Base-by-base conservation (phyloP, 2,888 invertebrate species). In the Cosmia pyralina region DNA sequence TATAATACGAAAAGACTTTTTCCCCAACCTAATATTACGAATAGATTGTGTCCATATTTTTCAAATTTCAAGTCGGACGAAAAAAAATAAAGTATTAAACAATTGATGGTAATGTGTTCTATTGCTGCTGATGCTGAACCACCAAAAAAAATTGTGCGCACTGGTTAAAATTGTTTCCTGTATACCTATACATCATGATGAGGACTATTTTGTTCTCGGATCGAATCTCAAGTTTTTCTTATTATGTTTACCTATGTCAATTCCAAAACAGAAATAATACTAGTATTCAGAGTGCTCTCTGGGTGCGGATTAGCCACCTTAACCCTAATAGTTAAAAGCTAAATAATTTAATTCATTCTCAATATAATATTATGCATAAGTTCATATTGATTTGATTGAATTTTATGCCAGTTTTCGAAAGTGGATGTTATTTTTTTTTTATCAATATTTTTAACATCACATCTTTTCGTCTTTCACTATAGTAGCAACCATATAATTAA, bases 301-400 rank as follows among this genome's bases (percentile, higher is more conserved):
- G 2, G 28, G 17, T 59, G n/a, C 7, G 28, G 6, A 48, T 44
- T 41, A 50, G 73, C 73, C 28, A 50, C 50, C 15, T 58, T 58
- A 52, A 34, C 6, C 17, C 38, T 58, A 52, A 70, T 46, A 41
- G 46, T 41, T 57, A 46, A 41, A 75, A 78, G 5, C 71, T 41
- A 41, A 41, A 41, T 41, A 41, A 41, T 41, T 41, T 41, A 0
- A 8, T 41, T 41, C 7, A 8, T 41, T 41, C 41, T 41, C 41
- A 41, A 41, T 7, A 41, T 69, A 69, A 46, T 71, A 70, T 58
- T 72, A 72, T 19, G 50, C 74, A 28, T 60, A 34, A 15, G 11
- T 60, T 72, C 13, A 44, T 34, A 60, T 72, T 74, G 1, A 52
- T 50, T 52, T 44, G 15, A 62, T 44, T 22, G 15, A 22, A 41